Base-by-base conservation (phyloP, 2,113 vertebrate species). In the Merops nubicus region DNA sequence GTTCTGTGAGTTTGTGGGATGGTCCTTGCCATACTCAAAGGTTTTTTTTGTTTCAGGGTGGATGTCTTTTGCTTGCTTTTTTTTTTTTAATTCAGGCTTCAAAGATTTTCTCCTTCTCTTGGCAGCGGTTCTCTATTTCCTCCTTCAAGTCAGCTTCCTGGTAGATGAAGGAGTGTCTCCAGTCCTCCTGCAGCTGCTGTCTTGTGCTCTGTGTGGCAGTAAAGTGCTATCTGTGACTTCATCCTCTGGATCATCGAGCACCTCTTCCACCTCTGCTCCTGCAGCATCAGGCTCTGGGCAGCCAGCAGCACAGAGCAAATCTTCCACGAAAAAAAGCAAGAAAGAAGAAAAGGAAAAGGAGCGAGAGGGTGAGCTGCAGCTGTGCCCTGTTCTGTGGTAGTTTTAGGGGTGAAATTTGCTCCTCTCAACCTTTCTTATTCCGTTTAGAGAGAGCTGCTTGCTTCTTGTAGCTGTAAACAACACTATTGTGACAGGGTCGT, bases 261-360 rank as follows among this genome's bases (percentile, higher is more conserved):
- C 98, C 6, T 90, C 98, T n/a, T 98, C 97, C 92, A 98, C 95
- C 75, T 96, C 98, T 3, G 96, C 95, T 43, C 96, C 98, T 4
- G 91, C 94, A 48, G 95, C 97, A 0, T 85, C 98, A 3, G 78
- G 97, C 88, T 96, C 98, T 0, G 98, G 98, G 62, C 99, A 99
- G 96, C 95, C 99, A 3, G 60, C 97, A 10, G 95, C 99, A 9
- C 99, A 99, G 97, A 98, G 99, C 96, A 99, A 99, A 94, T 99
- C 99, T 6, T 98, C 98, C 65, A 99, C 98, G 74, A 99, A 99
- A 97, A 99, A 99, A 97, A 99, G 99, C 98, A 99, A 99, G 97
- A 99, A 99, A 80, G 99, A 99, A 92, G 99, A 99, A 83, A 99
- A 99, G 91, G 99, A 99, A 64, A 99, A 99, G 92, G 99, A 99